These are phyloP conservation scores for Drosophila busckii DNA, from an alignment of 1,140 invertebrate species.

Conservation along the genomic window DNA sequence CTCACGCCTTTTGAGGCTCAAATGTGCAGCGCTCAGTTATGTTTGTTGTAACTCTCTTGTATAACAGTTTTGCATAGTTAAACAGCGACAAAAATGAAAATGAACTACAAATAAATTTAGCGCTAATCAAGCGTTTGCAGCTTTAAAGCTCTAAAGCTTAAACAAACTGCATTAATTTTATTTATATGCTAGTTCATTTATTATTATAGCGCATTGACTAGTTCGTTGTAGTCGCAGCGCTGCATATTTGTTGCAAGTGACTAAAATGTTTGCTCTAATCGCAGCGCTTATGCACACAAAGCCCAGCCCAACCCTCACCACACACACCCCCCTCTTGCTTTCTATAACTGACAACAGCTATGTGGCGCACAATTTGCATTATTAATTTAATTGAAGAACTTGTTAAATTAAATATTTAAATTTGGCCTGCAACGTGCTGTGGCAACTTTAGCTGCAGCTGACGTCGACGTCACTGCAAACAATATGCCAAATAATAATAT, in stretches of 20 bases:
- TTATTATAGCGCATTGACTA: too few relatives aligned
- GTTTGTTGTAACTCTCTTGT: slow-evolving; percentile 43
- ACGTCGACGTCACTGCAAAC: slow-evolving; percentile 23
- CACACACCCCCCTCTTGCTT: not conserved
- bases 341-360: not conserved
- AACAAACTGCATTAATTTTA: too few relatives aligned
- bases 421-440: too few relatives aligned
- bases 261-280: not conserved
- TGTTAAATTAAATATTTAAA: slow-evolving; percentile 73
- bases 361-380: slow-evolving; percentile 50
- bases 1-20: slow-evolving; percentile 39
- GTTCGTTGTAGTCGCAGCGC: not conserved
- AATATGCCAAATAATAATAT: slow-evolving; percentile 56
- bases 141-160: too few relatives aligned
- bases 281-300: too few relatives aligned
- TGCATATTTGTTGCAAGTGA: too few relatives aligned
- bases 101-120: slow-evolving; percentile 67
- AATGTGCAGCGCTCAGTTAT: slow-evolving; percentile 28
- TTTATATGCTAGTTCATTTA: too few relatives aligned
- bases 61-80: slow-evolving; percentile 50
- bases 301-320: not conserved
- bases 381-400: slow-evolving; percentile 69
- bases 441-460: slow-evolving; percentile 39
- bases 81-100: slow-evolving; percentile 55
- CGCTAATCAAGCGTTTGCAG: too few relatives aligned